Evolutionary conservation across 2,113 vertebrate species (phyloP), one percentile per base, ranked within the genome.

Genomic region (Oreochromis spilurus): DNA sequence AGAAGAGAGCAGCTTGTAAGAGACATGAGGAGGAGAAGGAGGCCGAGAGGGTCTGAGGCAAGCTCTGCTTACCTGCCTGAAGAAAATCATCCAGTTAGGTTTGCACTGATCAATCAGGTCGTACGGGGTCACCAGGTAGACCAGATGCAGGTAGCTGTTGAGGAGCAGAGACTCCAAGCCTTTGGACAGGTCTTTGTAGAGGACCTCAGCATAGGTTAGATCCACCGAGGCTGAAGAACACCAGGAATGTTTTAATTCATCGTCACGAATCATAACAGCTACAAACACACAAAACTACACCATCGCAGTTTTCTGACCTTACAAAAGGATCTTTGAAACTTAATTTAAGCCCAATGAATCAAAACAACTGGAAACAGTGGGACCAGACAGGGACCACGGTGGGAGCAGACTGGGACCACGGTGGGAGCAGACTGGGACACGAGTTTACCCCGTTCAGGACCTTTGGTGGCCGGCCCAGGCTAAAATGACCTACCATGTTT

Each of bases 11-110:
- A 3, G 29, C n/a, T 40, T 79, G 55, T 26, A 31, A 77, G 16
- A 77, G 6, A 77, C 5, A 9, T 34, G 84, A 34, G n/a, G 26
- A 48, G n/a, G 17, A 53, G 19, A 62, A 75, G 16, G 21, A 6
- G 2, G 40, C 34, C 10, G 38, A 14, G 9, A n/a, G 53, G 29
- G 50, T 45, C 79, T 9, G 40, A 43, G 9, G 26, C 2, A 26
- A 7, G 11, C 21, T 31, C 43, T 34, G 16, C 9, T 26, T 81
- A 99, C 99, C 98, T 98, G 98, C 87, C 95, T 96, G 92, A 97
- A 96, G 92, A 96, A 99, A 52, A 97, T 88, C 97, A 98, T 99
- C 98, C 99, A 99, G 11, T 99, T 96, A 14, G 98, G 99, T 19
- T 92, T 96, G 90, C 96, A 97, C 83, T 96, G 97, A 5, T 91